Evolutionary conservation across 2,888 invertebrate species (phyloP).

Genomic region (Acholoe squamosa): DNA sequence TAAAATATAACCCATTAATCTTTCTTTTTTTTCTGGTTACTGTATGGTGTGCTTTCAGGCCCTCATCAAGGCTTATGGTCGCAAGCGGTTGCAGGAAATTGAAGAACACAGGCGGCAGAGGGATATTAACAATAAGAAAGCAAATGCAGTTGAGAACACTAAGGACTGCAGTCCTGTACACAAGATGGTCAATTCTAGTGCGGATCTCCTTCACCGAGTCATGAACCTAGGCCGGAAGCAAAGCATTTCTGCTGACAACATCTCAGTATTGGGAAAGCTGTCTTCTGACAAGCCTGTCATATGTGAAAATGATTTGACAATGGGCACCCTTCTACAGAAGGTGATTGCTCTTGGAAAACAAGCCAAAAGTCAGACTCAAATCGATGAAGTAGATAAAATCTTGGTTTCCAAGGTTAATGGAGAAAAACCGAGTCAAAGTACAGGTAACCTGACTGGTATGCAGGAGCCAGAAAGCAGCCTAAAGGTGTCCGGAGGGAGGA

Average conservation of each 20-base stretch:
- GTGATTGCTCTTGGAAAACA: slow-evolving; percentile 54
- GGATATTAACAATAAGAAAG: slow-evolving; percentile 43
- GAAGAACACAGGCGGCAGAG: slow-evolving; percentile 69
- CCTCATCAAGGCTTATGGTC: slow-evolving; percentile 71
- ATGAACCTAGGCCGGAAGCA: slow-evolving; percentile 61
- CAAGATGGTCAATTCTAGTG: slow-evolving; percentile 51
- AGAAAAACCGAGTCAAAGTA: not conserved
- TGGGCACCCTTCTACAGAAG: slow-evolving; percentile 47
- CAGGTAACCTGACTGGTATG: not conserved
- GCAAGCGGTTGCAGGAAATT: slow-evolving; percentile 70
- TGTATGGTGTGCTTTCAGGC: slow-evolving; percentile 67
- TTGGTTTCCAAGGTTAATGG: not conserved
- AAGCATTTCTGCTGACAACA: slow-evolving; percentile 55
- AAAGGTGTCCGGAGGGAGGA: not conserved
- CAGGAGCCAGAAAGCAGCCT: not conserved
- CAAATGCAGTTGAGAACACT: not conserved
- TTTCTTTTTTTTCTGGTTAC: slow-evolving; percentile 44
- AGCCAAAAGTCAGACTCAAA: not conserved
- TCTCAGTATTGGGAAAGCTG: slow-evolving; percentile 20
- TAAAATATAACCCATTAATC: not conserved
- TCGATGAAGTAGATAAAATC: not conserved
- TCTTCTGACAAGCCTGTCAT: not conserved
- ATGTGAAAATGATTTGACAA: slow-evolving; percentile 39
- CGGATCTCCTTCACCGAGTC: slow-evolving; percentile 54
- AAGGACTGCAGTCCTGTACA: slow-evolving; percentile 58